These are phyloP conservation scores for Molanna angustata DNA, from an alignment of 2,888 invertebrate species.

Conservation along the genomic window DNA sequence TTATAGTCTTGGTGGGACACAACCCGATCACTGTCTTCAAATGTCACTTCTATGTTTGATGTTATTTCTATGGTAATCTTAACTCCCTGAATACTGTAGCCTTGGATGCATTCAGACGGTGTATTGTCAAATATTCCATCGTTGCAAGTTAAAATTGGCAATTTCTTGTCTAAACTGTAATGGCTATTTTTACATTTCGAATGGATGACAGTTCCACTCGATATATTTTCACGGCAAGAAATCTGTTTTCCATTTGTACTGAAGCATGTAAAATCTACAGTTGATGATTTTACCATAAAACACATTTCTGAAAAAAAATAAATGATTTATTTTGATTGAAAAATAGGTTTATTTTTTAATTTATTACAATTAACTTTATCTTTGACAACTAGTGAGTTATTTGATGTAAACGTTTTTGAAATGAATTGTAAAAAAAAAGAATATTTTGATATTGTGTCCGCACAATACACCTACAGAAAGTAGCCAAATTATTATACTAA, in stretches of 20 bases:
- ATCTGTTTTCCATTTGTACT: not conserved
- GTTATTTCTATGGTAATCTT: constrained; percentile 7
- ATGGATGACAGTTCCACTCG: not conserved
- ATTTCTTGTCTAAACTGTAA: not conserved
- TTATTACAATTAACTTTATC: too few species aligned
- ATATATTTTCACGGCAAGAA: not conserved
- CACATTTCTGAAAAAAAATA: constrained; percentile 6
- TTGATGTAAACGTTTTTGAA: too few species aligned
- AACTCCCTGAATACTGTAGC: constrained; percentile 7
- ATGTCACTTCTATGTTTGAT: not conserved
- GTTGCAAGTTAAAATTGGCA: constrained; percentile 6
- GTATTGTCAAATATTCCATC: constrained; percentile 16
- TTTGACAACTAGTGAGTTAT: too few species aligned
- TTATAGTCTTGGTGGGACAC: not conserved
- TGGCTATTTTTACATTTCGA: constrained; percentile 8
- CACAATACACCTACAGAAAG: too few species aligned
- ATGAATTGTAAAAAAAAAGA: too few species aligned
- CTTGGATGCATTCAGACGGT: constrained; percentile 12
- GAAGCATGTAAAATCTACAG: constrained; percentile 11
- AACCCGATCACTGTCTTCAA: not conserved
- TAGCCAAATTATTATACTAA: too few species aligned
- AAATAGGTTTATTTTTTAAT: too few species aligned
- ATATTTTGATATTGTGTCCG: too few species aligned
- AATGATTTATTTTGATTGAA: too few species aligned
- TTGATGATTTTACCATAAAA: not conserved